These are phyloP conservation scores for Argyrosomus japonicus DNA, from an alignment of 2,113 vertebrate species.

Conservation along the genomic window DNA sequence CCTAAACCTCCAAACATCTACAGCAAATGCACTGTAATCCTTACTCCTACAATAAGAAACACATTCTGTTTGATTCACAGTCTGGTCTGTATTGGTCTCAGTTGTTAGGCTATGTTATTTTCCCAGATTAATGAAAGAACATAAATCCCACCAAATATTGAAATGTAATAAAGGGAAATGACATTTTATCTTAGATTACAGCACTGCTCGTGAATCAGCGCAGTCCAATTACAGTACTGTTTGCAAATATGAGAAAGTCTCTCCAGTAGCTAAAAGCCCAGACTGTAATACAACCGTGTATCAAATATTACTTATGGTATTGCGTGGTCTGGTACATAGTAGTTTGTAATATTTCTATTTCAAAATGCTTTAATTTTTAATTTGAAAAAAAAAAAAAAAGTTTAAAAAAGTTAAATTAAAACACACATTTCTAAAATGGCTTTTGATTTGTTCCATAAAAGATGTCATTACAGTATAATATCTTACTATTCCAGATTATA, in stretches of 20 bases:
- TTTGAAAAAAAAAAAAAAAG: too few relatives aligned
- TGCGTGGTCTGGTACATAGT: not conserved
- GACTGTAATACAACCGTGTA: not conserved
- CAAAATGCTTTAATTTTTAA: not conserved
- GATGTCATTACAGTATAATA: not conserved
- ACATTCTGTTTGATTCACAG: conserved; percentile 13
- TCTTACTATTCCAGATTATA: not conserved
- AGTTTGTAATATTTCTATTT: not conserved
- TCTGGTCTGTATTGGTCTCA: not conserved
- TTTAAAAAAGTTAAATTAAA: not conserved
- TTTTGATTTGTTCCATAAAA: not conserved
- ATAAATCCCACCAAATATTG: conserved; percentile 7
- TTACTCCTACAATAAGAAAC: conserved; percentile 9
- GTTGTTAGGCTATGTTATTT: not conserved
- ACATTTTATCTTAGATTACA: not conserved
- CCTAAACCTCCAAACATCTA: conserved; percentile 57
- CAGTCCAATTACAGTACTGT: not conserved
- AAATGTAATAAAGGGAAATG: not conserved
- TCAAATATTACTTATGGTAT: not conserved
- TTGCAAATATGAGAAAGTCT: not conserved
- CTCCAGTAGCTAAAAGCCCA: not conserved
- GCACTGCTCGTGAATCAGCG: not conserved
- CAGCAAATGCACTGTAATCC: conserved; percentile 57
- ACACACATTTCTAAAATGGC: not conserved
- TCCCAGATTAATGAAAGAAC: conserved; percentile 15